Evolutionary conservation across 2,888 invertebrate species (phyloP).

Genomic region (Iphiclides podalirius): DNA sequence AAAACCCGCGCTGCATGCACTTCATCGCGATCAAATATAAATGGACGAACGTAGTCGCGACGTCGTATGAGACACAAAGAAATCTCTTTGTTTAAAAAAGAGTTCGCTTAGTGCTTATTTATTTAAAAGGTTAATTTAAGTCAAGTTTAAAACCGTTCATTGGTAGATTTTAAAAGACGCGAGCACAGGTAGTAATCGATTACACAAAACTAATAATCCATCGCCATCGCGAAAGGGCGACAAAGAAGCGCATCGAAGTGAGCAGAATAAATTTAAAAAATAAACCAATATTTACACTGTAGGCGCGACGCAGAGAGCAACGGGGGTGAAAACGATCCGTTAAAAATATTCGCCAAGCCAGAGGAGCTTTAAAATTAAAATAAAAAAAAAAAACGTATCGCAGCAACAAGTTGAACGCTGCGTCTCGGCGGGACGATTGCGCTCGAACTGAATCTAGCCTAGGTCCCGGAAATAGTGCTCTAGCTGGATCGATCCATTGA

Average conservation of each 20-base stretch:
- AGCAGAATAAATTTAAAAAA: too few relatives aligned
- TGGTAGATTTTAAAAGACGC: neutral
- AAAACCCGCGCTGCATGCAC: neutral
- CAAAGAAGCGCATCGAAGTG: too few relatives aligned
- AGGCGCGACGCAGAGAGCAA: too few relatives aligned
- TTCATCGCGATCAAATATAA: too few relatives aligned
- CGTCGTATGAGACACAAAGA: neutral
- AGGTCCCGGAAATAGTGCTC: slow-evolving; percentile 12
- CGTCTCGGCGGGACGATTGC: slow-evolving; percentile 1
- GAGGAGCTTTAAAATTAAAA: neutral
- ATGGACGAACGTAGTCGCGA: too few relatives aligned
- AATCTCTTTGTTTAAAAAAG: neutral
- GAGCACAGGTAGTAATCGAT: neutral
- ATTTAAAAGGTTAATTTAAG: too few relatives aligned
- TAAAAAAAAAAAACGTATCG: neutral
- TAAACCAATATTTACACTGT: too few relatives aligned
- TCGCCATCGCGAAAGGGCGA: too few relatives aligned
- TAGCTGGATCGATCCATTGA: slow-evolving; percentile 18
- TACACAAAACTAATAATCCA: too few relatives aligned
- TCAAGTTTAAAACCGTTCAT: too few relatives aligned
- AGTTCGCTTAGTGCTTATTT: too few relatives aligned
- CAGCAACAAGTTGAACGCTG: neutral
- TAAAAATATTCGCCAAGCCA: neutral
- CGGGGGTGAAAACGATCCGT: too few relatives aligned
- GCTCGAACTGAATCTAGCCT: slow-evolving; percentile 14